Evolutionary conservation across 1,140 invertebrate species (phyloP).

Genomic region (Lanistes nyassanus): DNA sequence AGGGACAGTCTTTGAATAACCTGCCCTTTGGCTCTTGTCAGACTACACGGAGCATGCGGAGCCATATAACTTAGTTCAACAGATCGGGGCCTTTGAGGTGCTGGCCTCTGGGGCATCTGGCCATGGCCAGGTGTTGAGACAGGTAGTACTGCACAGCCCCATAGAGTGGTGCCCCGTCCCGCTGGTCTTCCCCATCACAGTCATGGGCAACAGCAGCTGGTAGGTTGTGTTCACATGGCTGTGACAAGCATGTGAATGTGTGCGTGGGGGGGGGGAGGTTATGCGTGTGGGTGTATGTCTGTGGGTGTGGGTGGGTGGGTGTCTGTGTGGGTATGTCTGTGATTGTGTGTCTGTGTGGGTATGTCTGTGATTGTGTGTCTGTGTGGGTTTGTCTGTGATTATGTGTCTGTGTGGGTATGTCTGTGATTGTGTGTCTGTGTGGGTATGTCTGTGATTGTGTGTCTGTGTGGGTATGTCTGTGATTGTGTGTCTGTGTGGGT

Average conservation of each 20-base stretch:
- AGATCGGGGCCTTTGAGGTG: conserved; percentile 61
- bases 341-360: background rate
- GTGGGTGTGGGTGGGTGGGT: background rate
- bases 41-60: conserved; percentile 54
- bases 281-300: background rate
- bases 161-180: conserved; percentile 55
- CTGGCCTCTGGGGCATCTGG: conserved; percentile 29
- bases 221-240: conserved; percentile 18
- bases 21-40: conserved; percentile 33
- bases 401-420: background rate
- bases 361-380: background rate
- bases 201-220: conserved; percentile 48
- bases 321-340: conserved; percentile 3
- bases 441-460: background rate
- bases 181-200: conserved; percentile 37
- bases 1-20: too few species aligned
- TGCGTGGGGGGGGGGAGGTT: too few species aligned
- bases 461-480: background rate
- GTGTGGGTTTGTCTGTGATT: background rate
- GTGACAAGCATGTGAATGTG: too few species aligned
- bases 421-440: background rate
- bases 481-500: background rate
- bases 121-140: conserved; percentile 52
- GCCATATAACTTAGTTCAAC: conserved; percentile 60
- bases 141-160: conserved; percentile 51